Evolutionary conservation across 1,140 invertebrate species (phyloP).

Genomic region (Drosophila aff.): DNA sequence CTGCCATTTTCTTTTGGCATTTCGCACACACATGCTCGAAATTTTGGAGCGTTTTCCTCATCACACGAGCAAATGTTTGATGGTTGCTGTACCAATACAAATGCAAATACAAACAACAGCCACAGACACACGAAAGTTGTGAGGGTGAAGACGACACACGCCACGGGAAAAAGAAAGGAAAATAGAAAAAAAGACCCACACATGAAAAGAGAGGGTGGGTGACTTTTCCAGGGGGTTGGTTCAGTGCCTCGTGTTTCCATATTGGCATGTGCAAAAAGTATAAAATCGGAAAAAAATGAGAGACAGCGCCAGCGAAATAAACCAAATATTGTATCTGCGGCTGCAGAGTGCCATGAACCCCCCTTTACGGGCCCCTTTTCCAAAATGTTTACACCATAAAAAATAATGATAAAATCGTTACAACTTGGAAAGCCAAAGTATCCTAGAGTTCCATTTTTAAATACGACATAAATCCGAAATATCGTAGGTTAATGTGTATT

Average conservation of each 20-base stretch:
- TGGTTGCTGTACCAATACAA: conserved; percentile 83
- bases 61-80: conserved; percentile 76
- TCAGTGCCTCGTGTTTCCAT: conserved; percentile 54
- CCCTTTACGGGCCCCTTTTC: background rate
- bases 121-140: conserved; percentile 45
- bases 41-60: conserved; percentile 55
- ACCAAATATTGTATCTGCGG: conserved; percentile 59
- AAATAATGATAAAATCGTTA: background rate
- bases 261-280: conserved; percentile 74
- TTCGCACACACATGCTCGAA: conserved; percentile 61
- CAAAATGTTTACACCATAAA: background rate
- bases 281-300: conserved; percentile 30
- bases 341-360: conserved; percentile 18
- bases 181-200: conserved; percentile 63
- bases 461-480: fast-evolving
- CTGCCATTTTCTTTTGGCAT: conserved; percentile 79
- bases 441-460: background rate
- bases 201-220: conserved; percentile 43
- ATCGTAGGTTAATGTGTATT: fast-evolving
- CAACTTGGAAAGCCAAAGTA: fast-evolving
- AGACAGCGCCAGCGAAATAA: conserved; percentile 52
- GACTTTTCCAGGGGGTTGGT: conserved; percentile 28
- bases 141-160: conserved; percentile 64
- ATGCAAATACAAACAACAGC: conserved; percentile 76
- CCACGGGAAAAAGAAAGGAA: conserved; percentile 20